A percentile compares a stretch with the other conserved stretches of the same genome.
phyloP scores from a whole-genome alignment of 2,113 vertebrate genomes.

The Phaethornis superciliosus region DNA sequence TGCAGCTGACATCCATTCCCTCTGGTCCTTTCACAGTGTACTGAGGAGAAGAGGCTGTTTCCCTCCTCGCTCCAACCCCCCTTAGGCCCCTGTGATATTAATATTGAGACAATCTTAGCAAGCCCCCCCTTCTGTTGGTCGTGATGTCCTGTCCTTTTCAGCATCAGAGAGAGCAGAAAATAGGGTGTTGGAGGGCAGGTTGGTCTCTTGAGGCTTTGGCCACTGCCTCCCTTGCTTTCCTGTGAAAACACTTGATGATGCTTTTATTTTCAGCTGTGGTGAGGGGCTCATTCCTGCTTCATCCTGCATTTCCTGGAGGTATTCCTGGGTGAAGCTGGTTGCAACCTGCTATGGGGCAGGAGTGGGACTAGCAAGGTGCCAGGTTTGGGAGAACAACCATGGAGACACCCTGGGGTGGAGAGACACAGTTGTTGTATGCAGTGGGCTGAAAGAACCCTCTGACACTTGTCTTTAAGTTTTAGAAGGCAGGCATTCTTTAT shows the following conservation, averaged over 20 bases:
- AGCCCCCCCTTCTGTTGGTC: no score
- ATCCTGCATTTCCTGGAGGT: background rate
- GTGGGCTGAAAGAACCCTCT: no score
- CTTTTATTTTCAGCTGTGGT: background rate
- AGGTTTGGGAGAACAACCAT: fast-evolving
- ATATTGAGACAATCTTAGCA: no score
- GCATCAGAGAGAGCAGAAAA: background rate
- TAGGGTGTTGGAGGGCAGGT: no score
- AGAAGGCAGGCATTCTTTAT: no score
- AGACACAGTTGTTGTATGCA: fast-evolving
- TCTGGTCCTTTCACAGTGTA: no score
- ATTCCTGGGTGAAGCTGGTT: background rate
- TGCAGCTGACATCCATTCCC: no score
- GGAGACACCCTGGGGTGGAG: background rate
- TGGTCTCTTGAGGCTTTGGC: background rate
- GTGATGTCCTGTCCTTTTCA: no score
- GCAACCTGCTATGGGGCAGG: fast-evolving
- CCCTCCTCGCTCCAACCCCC: no score
- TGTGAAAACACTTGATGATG: background rate
- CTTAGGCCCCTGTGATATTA: no score
- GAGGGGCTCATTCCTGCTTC: background rate
- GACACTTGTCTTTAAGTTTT: no score
- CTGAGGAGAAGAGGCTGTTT: no score
- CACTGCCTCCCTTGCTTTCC: background rate
- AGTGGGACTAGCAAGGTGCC: background rate